phyloP scores from a whole-genome alignment of 2,113 vertebrate species.

The Cranoglanis bouderius region DNA sequence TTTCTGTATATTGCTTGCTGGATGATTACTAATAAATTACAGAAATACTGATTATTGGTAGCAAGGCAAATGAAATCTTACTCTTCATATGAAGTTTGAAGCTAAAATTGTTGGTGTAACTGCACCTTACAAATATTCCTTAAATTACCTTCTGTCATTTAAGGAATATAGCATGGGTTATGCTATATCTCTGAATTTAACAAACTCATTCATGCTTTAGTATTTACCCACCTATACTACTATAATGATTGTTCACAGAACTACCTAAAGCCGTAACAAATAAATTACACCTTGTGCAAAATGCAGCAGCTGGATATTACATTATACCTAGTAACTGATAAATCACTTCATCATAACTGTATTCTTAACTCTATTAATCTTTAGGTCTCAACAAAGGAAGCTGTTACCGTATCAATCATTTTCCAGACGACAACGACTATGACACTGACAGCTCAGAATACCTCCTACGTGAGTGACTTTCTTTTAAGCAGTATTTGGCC shows the following conservation, averaged over 20 bases:
- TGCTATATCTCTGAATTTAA: background rate
- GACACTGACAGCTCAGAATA: slow-evolving; percentile 99
- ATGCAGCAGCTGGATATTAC: background rate
- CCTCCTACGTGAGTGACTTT: slow-evolving; percentile 87
- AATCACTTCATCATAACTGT: background rate
- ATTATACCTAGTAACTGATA: background rate
- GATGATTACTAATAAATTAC: background rate
- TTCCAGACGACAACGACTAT: slow-evolving; percentile 97
- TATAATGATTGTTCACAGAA: background rate
- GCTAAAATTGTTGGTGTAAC: background rate
- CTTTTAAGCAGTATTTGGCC: background rate
- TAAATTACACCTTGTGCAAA: background rate
- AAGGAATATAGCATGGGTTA: background rate
- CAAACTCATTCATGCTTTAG: background rate
- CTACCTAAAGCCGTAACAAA: background rate
- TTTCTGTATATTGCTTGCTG: background rate
- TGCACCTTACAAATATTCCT: background rate
- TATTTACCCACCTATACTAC: background rate
- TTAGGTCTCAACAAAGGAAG: slow-evolving; percentile 93
- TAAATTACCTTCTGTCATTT: background rate
- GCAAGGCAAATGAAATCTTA: background rate
- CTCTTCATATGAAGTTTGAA: background rate
- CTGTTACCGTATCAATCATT: slow-evolving; percentile 98
- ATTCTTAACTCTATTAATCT: slow-evolving; percentile 36
- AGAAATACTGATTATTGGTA: background rate